Conservation (phyloP, 2,113 vertebrate species). For the Heterotilapia buettikoferi region DNA sequence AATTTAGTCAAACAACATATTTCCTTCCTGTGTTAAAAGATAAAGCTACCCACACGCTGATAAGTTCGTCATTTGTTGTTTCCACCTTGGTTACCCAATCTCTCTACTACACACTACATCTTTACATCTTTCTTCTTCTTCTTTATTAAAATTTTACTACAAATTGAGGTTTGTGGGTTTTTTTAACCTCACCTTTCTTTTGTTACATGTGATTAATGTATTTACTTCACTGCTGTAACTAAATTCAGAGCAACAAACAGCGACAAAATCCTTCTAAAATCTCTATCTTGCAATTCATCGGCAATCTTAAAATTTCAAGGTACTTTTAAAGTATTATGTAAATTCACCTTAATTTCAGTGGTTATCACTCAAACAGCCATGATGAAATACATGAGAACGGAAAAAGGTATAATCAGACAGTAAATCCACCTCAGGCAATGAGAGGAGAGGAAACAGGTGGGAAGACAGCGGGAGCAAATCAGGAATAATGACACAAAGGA, state of each 20-base stretch:
- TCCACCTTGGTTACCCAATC: neutral
- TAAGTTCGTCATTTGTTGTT: neutral
- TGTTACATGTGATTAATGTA: neutral
- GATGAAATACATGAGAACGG: too few species aligned
- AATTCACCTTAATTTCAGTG: neutral
- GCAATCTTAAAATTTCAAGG: neutral
- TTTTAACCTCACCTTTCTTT: neutral
- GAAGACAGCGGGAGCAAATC: too few species aligned
- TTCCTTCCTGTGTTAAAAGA: neutral
- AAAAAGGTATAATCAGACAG: too few species aligned
- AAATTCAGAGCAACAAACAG: neutral
- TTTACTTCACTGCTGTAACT: neutral
- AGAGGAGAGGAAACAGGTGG: too few species aligned
- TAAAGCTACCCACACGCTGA: neutral
- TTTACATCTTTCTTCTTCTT: neutral
- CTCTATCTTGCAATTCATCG: neutral
- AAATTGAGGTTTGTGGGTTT: rapidly evolving
- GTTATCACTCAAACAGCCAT: neutral
- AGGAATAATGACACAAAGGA: too few species aligned
- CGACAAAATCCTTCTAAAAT: neutral
- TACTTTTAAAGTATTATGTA: neutral
- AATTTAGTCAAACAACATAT: neutral
- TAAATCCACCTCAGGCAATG: too few species aligned
- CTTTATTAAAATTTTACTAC: neutral
- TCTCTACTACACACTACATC: neutral